Conservation (phyloP, 2,797 vertebrate genomes). For the Neostethus bicornis region DNA sequence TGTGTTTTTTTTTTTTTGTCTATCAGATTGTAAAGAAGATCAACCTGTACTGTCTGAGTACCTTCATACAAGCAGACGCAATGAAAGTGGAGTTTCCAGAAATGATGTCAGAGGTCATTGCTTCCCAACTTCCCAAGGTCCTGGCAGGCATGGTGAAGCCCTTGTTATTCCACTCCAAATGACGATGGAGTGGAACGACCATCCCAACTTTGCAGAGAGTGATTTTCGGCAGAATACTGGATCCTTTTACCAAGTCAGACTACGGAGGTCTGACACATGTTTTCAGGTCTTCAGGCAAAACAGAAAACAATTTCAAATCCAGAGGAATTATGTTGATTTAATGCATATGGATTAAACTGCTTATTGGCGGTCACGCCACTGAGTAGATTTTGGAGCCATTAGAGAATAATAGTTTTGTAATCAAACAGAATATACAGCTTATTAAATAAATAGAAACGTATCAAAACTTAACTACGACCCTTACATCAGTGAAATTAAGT, state of each 20-base stretch:
- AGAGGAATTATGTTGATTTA: slow-evolving; percentile 28
- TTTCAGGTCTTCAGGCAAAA: slow-evolving; percentile 13
- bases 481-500: not conserved
- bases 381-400: slow-evolving; percentile 2
- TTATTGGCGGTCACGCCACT: not conserved
- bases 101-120: slow-evolving; percentile 99
- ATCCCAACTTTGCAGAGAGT: slow-evolving; percentile 10
- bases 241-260: slow-evolving; percentile 25
- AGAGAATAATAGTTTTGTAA: slow-evolving; percentile 33
- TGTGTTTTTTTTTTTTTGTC: slow-evolving; percentile 16
- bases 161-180: slow-evolving; percentile 95
- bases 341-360: slow-evolving; percentile 21
- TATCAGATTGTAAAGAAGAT: slow-evolving; percentile 96
- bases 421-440: not conserved
- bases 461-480: not conserved
- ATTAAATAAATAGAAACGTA: not conserved
- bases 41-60: slow-evolving; percentile 95
- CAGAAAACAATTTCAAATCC: slow-evolving; percentile 10
- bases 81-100: slow-evolving; percentile 97
- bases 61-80: slow-evolving; percentile 94
- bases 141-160: slow-evolving; percentile 98
- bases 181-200: slow-evolving; percentile 65
- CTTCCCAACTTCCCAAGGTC: slow-evolving; percentile 96
- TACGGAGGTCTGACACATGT: slow-evolving; percentile 21
- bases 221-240: slow-evolving; percentile 38